These are phyloP conservation scores for Apomyelois bistriatella DNA, from an alignment of 2,888 invertebrate genomes.

Conservation along the genomic window DNA sequence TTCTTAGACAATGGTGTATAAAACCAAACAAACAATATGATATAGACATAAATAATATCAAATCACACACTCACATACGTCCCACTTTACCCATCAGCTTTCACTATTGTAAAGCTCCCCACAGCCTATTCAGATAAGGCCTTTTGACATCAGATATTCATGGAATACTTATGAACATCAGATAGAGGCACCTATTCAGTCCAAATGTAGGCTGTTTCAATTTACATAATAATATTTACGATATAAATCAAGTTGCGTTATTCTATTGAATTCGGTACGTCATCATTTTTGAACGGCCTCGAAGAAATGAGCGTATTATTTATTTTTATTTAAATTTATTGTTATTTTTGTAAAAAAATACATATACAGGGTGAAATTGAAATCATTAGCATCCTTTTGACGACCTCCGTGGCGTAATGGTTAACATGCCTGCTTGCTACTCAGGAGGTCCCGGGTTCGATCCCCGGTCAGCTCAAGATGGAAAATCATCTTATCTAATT, in stretches of 20 bases:
- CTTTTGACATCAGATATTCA: conserved; percentile 8
- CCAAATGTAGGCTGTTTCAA: conserved; percentile 3
- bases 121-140: background rate
- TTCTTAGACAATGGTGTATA: no score
- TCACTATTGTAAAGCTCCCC: conserved; percentile 1
- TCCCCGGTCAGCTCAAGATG: no score
- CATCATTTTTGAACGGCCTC: background rate
- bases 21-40: no score
- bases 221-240: conserved; percentile 8
- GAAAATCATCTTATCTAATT: no score
- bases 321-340: no score
- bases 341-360: no score
- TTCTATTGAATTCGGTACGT: background rate
- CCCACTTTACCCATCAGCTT: background rate
- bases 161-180: background rate
- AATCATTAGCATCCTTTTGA: no score
- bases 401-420: no score
- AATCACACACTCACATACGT: background rate
- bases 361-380: no score
- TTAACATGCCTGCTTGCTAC: no score
- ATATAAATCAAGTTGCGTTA: background rate
- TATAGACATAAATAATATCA: conserved; percentile 13
- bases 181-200: conserved; percentile 1
- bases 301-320: no score
- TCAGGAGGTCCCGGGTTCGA: no score